Evolutionary conservation across 2,797 vertebrate species (phyloP), one percentile per base, ranked within the genome.

Genomic region (Poliocrania exsul): DNA sequence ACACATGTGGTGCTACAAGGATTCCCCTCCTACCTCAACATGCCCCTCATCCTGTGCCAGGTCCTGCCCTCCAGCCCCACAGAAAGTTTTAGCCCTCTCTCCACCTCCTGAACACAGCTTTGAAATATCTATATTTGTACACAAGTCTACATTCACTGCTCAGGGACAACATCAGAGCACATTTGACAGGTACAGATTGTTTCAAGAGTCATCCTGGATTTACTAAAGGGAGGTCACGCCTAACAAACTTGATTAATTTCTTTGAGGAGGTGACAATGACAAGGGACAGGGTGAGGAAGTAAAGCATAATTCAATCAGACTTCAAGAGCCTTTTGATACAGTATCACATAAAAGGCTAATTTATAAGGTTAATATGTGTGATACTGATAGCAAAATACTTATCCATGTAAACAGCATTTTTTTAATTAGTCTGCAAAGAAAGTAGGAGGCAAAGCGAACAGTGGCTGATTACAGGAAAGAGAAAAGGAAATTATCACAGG

Each of bases 291-390:
- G 93, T 86, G 42, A 93, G 91, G 77, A 77, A 95, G 69, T 81
- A 90, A 89, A 81, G 80, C 91, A 78, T 93, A 97, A 97, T 91
- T 97, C 90, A 96, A 54, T 93, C 26, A 35, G 91, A 95, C 92
- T 97, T 97, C 88, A 75, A 91, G 91, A 91, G 77, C 58, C 80
- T 95, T 97, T 97, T 96, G 93, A 94, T 96, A 95, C 62, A 94
- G 92, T 93, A 92, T 54, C 83, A 95, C 86, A 96, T 87, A 77
- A 96, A 96, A 97, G 81, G 61, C 71, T 94, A 95, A 97, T 96
- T 93, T 88, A 81, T 94, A 88, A 97, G 94, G 96, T 96, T 97
- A 97, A 96, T 85, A 54, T 25, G 26, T 66, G 62, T 29, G 23
- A 16, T 47, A n/a, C 83, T 87, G 64, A 67, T 89, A 81, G 86